Evolutionary conservation across 2,888 invertebrate genomes (phyloP).

Genomic region (Atherix ibis): DNA sequence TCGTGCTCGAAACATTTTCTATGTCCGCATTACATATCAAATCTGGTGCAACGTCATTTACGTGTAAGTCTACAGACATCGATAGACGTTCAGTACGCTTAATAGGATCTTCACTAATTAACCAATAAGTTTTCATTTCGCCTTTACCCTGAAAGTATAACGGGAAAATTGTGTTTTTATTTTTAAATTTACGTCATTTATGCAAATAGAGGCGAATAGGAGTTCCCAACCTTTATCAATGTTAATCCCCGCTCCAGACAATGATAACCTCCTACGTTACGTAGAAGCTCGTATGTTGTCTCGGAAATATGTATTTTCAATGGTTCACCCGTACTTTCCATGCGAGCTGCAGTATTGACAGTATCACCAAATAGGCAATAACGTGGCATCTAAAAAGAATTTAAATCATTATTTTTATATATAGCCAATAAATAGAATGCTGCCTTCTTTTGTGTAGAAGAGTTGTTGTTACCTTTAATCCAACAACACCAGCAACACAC

Average conservation of each 20-base stretch:
- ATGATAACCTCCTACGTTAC: constrained; percentile 53
- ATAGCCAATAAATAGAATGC: neutral
- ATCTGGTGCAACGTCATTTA: constrained; percentile 22
- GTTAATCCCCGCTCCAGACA: constrained; percentile 57
- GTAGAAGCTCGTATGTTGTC: constrained; percentile 47
- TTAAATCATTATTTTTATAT: neutral
- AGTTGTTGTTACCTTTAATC: constrained; percentile 32
- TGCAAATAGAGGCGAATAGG: no score
- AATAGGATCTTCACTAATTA: constrained; percentile 40
- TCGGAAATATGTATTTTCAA: constrained; percentile 62
- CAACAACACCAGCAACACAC: constrained; percentile 71
- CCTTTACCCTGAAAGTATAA: constrained; percentile 56
- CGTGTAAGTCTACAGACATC: constrained; percentile 5
- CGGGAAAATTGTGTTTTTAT: no score
- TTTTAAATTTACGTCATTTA: no score
- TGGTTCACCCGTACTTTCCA: constrained; percentile 63
- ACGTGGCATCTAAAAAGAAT: constrained; percentile 48
- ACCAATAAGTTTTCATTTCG: constrained; percentile 59
- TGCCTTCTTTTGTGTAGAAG: neutral
- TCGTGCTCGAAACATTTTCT: constrained; percentile 6
- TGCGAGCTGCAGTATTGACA: constrained; percentile 65
- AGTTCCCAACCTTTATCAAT: constrained; percentile 59
- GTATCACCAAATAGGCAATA: constrained; percentile 75
- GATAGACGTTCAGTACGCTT: constrained; percentile 8
- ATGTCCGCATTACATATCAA: constrained; percentile 23